Conservation (phyloP, 2,888 invertebrate species). For the Agrochola lota region DNA sequence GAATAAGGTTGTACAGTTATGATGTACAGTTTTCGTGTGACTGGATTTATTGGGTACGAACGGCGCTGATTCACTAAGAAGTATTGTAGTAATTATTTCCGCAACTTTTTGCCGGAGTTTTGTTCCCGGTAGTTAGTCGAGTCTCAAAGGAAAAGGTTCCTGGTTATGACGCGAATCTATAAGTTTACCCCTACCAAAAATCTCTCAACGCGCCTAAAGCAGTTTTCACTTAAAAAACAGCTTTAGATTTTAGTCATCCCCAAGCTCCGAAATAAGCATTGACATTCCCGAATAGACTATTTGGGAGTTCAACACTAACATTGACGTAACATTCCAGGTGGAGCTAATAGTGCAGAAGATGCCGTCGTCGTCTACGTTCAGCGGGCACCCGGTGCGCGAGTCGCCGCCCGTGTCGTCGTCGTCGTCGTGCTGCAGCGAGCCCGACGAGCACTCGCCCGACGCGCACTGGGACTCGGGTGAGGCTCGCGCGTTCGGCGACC, state of each 20-base stretch:
- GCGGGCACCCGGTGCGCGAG: slow-evolving; percentile 68
- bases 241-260: rapidly evolving
- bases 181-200: too few relatives aligned
- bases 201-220: too few relatives aligned
- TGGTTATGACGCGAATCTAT: too few relatives aligned
- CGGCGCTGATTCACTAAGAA: background rate
- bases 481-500: slow-evolving; percentile 66
- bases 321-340: slow-evolving; percentile 84
- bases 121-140: background rate
- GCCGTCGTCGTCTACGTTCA: slow-evolving; percentile 86
- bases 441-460: slow-evolving; percentile 84
- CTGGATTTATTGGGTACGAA: background rate
- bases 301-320: background rate
- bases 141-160: background rate
- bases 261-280: background rate
- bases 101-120: background rate
- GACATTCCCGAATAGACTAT: too few relatives aligned
- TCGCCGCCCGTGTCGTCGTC: slow-evolving; percentile 70
- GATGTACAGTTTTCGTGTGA: background rate
- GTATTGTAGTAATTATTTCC: background rate
- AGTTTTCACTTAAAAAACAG: background rate
- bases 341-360: slow-evolving; percentile 91
- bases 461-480: slow-evolving; percentile 95
- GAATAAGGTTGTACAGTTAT: background rate
- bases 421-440: slow-evolving; percentile 80